These are phyloP conservation scores for Pogoniulus pusillus DNA, from an alignment of 2,797 vertebrate genomes.

Conservation along the genomic window DNA sequence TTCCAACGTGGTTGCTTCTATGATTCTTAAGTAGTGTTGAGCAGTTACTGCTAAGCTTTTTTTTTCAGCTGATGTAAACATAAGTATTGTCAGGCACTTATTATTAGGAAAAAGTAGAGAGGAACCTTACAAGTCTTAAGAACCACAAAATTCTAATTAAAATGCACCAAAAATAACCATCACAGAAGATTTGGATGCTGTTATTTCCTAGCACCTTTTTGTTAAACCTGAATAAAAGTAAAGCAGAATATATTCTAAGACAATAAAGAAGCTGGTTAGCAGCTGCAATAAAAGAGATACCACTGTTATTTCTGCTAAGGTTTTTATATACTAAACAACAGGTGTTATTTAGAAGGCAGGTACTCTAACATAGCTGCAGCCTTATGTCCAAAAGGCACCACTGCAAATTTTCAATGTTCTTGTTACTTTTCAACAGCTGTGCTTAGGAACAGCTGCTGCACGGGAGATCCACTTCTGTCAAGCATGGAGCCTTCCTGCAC, in stretches of 20 bases:
- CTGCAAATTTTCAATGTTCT: background rate
- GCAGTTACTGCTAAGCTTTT: background rate
- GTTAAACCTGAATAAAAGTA: background rate
- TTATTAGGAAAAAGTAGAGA: slow-evolving; percentile 2
- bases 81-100: background rate
- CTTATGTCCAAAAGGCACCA: background rate
- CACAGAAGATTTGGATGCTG: slow-evolving; percentile 26
- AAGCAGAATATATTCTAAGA: background rate
- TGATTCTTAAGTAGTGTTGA: no score
- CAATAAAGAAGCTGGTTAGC: background rate
- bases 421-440: background rate
- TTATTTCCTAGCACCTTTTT: slow-evolving; percentile 51
- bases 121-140: slow-evolving; percentile 4
- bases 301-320: background rate
- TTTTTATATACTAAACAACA: slow-evolving; percentile 19
- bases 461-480: background rate
- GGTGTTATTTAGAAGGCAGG: background rate
- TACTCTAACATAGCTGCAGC: background rate
- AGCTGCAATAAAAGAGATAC: background rate
- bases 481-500: background rate
- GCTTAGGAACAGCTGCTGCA: background rate
- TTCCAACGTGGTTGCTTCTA: no score
- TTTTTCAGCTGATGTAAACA: slow-evolving; percentile 6
- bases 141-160: slow-evolving; percentile 40
- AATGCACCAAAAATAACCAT: slow-evolving; percentile 40